These are phyloP conservation scores for Ophion costatus DNA, from an alignment of 2,888 invertebrate genomes.

Conservation along the genomic window DNA sequence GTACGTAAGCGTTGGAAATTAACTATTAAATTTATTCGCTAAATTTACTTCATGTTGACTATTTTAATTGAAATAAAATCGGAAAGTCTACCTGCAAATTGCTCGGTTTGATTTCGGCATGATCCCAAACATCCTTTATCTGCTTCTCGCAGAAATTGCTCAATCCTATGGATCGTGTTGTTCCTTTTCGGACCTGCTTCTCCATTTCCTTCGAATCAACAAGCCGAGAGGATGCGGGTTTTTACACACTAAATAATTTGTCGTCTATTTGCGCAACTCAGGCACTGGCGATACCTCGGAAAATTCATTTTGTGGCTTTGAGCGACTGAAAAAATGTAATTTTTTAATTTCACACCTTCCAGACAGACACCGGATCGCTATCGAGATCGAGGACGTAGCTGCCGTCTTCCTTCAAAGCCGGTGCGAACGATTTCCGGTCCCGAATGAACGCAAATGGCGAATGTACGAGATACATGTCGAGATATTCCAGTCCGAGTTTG, in stretches of 20 bases:
- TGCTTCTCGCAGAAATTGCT: constrained; percentile 92
- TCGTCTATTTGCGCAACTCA: background rate
- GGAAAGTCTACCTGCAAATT: constrained; percentile 85
- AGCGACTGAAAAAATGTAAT: background rate
- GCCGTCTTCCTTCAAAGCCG: constrained; percentile 86
- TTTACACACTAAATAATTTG: constrained; percentile 30
- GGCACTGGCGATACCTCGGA: background rate
- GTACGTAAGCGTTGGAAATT: background rate
- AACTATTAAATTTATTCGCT: background rate
- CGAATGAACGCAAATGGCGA: constrained; percentile 89
- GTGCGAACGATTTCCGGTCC: constrained; percentile 85
- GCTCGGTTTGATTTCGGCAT: constrained; percentile 88
- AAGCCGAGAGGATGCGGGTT: constrained; percentile 39
- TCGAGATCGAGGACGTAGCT: constrained; percentile 86
- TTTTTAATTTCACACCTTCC: constrained; percentile 86
- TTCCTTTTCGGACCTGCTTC: constrained; percentile 87
- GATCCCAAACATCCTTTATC: constrained; percentile 86
- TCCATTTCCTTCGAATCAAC: constrained; percentile 88
- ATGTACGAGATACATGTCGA: constrained; percentile 92
- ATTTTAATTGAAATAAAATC: background rate
- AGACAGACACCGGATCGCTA: constrained; percentile 88
- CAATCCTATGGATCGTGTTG: constrained; percentile 89
- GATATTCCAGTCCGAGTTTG: constrained; percentile 87
- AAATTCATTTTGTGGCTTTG: background rate
- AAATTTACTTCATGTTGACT: background rate